These are phyloP conservation scores for Hydroisotoma schaefferi DNA, from an alignment of 2,888 invertebrate species.

Conservation along the genomic window DNA sequence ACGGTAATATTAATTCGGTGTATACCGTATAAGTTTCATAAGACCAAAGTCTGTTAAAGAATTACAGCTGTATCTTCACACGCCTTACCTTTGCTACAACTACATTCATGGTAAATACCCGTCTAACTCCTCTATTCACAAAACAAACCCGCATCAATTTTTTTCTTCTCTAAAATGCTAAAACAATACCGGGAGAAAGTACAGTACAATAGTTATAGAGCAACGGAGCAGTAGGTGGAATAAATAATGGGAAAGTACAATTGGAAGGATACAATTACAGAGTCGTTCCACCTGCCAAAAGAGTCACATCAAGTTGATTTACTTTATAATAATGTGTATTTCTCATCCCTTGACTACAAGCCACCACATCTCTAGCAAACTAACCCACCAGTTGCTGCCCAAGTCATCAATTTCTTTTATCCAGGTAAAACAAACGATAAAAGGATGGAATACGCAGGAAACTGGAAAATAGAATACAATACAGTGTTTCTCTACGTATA, in stretches of 20 bases:
- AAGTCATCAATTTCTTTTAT: neutral
- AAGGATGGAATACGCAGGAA: conserved; percentile 1
- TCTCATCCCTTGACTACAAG: conserved; percentile 1
- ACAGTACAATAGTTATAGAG: too few relatives aligned
- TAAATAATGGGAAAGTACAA: neutral
- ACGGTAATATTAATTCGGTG: too few relatives aligned
- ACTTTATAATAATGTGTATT: conserved; percentile 19
- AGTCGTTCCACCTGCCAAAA: conserved; percentile 23
- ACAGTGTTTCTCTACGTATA: neutral
- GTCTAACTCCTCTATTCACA: neutral
- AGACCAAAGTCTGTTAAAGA: too few relatives aligned
- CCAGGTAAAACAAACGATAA: too few relatives aligned
- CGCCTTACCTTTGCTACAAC: too few relatives aligned
- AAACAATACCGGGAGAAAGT: neutral
- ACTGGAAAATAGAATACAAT: neutral
- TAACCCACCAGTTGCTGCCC: neutral
- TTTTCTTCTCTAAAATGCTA: neutral
- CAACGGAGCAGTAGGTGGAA: too few relatives aligned
- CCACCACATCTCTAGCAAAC: neutral
- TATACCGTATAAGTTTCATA: too few relatives aligned
- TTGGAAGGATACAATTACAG: conserved; percentile 15
- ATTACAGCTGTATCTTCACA: too few relatives aligned
- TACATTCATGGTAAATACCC: neutral
- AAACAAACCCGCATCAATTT: neutral
- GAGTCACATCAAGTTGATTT: conserved; percentile 15